These are phyloP conservation scores for Mylabris phalerata DNA, from an alignment of 1,140 invertebrate species.

Conservation along the genomic window DNA sequence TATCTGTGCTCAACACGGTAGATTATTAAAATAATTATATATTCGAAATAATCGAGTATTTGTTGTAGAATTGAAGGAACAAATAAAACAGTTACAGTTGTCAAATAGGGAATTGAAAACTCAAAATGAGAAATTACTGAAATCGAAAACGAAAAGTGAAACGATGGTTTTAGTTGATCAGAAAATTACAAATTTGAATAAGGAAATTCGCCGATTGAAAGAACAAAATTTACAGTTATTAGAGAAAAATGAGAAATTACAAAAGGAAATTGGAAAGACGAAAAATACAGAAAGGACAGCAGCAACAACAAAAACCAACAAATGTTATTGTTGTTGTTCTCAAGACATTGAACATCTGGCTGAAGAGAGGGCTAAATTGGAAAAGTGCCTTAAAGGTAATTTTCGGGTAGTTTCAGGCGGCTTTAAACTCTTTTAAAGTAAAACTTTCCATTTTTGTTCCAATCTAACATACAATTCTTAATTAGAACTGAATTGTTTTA, in stretches of 20 bases:
- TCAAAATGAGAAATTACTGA: constrained; percentile 21
- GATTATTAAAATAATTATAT: neutral
- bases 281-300: too few relatives aligned
- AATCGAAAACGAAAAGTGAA: constrained; percentile 17
- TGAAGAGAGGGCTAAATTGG: neutral
- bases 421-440: too few relatives aligned
- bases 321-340: constrained; percentile 44
- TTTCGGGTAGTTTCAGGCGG: too few relatives aligned
- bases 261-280: constrained; percentile 18
- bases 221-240: constrained; percentile 42
- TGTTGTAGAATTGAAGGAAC: constrained; percentile 49
- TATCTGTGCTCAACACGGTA: constrained; percentile 50
- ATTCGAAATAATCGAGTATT: neutral
- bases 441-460: too few relatives aligned
- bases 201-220: constrained; percentile 47
- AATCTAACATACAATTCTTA: too few relatives aligned
- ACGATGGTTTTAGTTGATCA: constrained; percentile 43
- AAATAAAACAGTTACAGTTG: constrained; percentile 44
- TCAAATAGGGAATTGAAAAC: constrained; percentile 48
- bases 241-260: constrained; percentile 38
- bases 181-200: constrained; percentile 44
- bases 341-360: neutral
- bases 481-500: too few relatives aligned
- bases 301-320: constrained; percentile 32
- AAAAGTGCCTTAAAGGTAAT: neutral